phyloP scores from a whole-genome alignment of 2,888 invertebrate genomes.

The Pachymerium ferrugineum region DNA sequence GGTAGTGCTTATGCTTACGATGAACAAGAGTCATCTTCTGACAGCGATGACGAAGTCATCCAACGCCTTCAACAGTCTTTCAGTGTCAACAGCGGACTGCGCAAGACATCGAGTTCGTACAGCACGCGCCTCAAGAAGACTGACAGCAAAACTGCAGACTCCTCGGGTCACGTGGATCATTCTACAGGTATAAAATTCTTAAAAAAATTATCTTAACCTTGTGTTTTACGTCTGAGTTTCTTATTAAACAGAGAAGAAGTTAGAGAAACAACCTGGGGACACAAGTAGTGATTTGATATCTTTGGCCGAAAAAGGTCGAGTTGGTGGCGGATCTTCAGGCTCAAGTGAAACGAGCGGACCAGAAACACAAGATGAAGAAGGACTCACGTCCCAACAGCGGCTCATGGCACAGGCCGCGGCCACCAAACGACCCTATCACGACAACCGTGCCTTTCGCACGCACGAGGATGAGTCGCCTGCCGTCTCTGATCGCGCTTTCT shows the following conservation, averaged over 20 bases:
- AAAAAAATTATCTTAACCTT: background rate
- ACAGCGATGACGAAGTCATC: conserved; percentile 67
- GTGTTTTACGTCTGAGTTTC: conserved; percentile 16
- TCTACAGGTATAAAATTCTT: conserved; percentile 10
- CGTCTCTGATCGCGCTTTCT: conserved; percentile 37
- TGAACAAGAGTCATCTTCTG: conserved; percentile 64
- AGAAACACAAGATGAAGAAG: conserved; percentile 36
- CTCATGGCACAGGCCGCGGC: background rate
- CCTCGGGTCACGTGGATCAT: conserved; percentile 15
- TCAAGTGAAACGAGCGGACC: conserved; percentile 40
- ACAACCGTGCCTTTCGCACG: conserved; percentile 39
- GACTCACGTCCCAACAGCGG: conserved; percentile 31
- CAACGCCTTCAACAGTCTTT: conserved; percentile 51
- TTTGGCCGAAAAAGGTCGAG: conserved; percentile 41
- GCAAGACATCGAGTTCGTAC: conserved; percentile 34
- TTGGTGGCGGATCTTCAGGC: conserved; percentile 40
- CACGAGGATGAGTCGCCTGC: conserved; percentile 39
- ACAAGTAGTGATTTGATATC: conserved; percentile 40
- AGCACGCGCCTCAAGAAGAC: conserved; percentile 32
- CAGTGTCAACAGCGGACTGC: conserved; percentile 34
- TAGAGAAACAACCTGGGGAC: conserved; percentile 29
- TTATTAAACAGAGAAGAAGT: conserved; percentile 29
- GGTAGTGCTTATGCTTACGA: conserved; percentile 60
- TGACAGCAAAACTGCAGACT: conserved; percentile 25
- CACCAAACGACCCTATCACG: conserved; percentile 38